Percentiles rank a stretch among this genome's conserved stretches.
These are phyloP conservation scores for Mycteria americana DNA, from an alignment of 2,797 vertebrate species.

Conservation along the genomic window DNA sequence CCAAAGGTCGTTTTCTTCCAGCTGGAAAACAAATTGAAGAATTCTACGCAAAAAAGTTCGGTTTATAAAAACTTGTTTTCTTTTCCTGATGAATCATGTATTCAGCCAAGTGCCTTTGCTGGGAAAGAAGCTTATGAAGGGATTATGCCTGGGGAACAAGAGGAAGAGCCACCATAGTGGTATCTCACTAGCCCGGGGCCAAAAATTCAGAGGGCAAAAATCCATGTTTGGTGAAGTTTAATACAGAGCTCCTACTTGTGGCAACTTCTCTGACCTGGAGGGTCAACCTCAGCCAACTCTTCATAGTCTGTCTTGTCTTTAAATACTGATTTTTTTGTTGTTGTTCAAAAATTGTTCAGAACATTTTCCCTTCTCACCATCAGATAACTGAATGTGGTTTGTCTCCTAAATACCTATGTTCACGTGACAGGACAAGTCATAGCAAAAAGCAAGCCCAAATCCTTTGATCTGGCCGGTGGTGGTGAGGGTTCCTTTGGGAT, in stretches of 20 bases:
- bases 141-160: neutral
- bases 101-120: neutral
- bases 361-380: neutral
- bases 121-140: neutral
- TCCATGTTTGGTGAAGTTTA: neutral
- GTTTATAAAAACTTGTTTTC: neutral
- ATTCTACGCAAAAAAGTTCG: neutral
- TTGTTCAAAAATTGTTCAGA: neutral
- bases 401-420: neutral
- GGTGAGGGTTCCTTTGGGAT: neutral
- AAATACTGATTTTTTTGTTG: neutral
- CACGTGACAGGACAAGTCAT: neutral
- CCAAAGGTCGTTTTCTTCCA: neutral
- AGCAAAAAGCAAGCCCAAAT: neutral
- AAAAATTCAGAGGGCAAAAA: neutral
- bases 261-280: neutral
- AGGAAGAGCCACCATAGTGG: neutral
- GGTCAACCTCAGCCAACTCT: neutral
- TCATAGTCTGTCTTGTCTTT: neutral
- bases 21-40: neutral
- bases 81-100: neutral
- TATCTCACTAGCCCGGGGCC: accelerated
- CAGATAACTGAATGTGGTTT: neutral
- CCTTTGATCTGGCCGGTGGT: neutral
- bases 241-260: constrained; percentile 16